Base-by-base conservation (phyloP, 2,797 vertebrate species). In the Falco peregrinus region DNA sequence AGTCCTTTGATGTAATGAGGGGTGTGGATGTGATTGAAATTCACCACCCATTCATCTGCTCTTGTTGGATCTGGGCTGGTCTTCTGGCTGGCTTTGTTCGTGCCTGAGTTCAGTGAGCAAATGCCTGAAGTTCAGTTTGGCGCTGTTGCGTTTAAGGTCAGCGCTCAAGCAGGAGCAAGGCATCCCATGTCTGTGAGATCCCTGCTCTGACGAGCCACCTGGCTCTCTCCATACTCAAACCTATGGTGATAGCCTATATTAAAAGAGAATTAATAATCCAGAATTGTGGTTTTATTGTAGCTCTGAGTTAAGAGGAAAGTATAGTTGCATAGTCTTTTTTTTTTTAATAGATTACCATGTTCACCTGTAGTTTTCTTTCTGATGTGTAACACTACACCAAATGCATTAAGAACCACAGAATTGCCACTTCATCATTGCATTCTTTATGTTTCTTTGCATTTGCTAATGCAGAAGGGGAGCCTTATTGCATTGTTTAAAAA, bases 401-500 rank as follows among this genome's bases (percentile, higher is more conserved):
- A n/a, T 54, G 14, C 12, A 18, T 70, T 50, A 69, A 60, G 54
- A 85, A 48, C 53, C 51, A 31, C 24, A 35, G 54, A n/a, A 60
- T 9, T 94, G 51, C 43, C 17, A 8, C 53, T 74, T 94, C 59
- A 17, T 59, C 10, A 1, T 60, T 82, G 29, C 50, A 14, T 69
- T 91, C 39, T 88, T 90, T 90, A 20, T 3, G 7, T 73, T 87
- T 81, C 39, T 87, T 64, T 82, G 54, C 35, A 21, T 63, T 87
- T 4, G 4, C 17, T 43, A 92, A 45, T 53, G 35, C 53, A 75
- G 69, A 56, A 53, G 26, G 24, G 54, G 25, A 90, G 29, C 43
- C 37, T 81, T 82, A 33, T 2, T 69, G 35, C 53, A 39, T 96
- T 91, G 82, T 96, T 93, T 87, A 50, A 85, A 95, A 94, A 71